These are phyloP conservation scores for Gymnoscopelus microlampas DNA, from an alignment of 2,797 vertebrate genomes.

Conservation along the genomic window DNA sequence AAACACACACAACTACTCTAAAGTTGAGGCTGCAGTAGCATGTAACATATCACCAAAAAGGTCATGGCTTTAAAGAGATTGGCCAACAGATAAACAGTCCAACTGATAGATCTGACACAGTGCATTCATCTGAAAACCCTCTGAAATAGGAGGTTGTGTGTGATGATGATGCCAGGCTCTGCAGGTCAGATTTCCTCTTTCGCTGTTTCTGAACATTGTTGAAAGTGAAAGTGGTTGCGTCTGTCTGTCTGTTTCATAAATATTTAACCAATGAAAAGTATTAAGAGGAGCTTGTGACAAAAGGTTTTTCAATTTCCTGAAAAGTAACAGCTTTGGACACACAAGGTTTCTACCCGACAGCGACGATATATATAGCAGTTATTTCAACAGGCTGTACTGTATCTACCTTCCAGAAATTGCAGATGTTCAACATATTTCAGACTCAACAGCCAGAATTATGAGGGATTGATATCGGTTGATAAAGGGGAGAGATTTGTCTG, in stretches of 20 bases:
- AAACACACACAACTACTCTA: not conserved
- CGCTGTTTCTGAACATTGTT: too few relatives aligned
- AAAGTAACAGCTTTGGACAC: too few relatives aligned
- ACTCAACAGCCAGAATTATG: constrained; percentile 16
- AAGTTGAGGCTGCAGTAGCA: constrained; percentile 41
- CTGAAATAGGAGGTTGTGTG: constrained; percentile 2
- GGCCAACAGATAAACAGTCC: constrained; percentile 54
- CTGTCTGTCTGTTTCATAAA: too few relatives aligned
- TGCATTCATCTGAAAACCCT: not conserved
- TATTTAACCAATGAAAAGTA: too few relatives aligned
- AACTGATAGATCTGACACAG: constrained; percentile 2
- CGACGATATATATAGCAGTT: constrained; percentile 10
- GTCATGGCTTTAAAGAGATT: constrained; percentile 57
- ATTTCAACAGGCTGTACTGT: constrained; percentile 8
- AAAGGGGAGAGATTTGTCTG: constrained; percentile 19
- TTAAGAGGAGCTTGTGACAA: too few relatives aligned
- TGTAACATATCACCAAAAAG: constrained; percentile 65
- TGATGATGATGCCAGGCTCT: not conserved
- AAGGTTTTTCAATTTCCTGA: too few relatives aligned
- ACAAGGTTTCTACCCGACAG: too few relatives aligned
- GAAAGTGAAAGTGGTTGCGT: too few relatives aligned
- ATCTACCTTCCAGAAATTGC: constrained; percentile 33
- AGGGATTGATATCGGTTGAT: constrained; percentile 19
- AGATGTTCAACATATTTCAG: constrained; percentile 38
- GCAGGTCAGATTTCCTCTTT: constrained; percentile 18